Base-by-base conservation (phyloP, 2,888 invertebrate species). In the Drosophila birchii region DNA sequence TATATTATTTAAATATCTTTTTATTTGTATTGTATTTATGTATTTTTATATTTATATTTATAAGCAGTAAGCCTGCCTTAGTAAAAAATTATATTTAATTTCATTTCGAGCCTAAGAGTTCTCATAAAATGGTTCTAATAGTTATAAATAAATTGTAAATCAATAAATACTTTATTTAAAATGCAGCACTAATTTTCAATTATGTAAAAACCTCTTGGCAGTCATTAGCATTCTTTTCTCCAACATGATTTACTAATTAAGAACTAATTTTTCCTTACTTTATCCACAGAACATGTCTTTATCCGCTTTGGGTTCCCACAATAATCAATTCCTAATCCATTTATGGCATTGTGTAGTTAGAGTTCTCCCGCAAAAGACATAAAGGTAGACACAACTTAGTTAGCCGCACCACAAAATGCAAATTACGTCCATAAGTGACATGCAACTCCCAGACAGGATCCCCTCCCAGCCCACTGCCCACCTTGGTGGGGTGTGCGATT, bases 371-470 rank as follows among this genome's bases (percentile, higher is more conserved):
- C 14, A 47, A 34, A 55, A 41, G 67, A 68, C 47, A 23, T 38
- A 9, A 8, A 54, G 54, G 53, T 32, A 60, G 56, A 39, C 60
- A 34, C 18, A 34, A 47, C 36, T 39, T 49, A 36, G 69, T 36
- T 56, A 34, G 57, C 36, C 41, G 45, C 67, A 20, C 26, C 49
- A 29, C 38, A 49, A 69, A 69, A 68, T 68, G 67, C 57, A 68
- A 68, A 68, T 68, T 49, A 16, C 56, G 36, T 56, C 57, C 49
- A 68, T 20, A 39, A 38, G 69, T 56, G 49, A 66, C 64, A 66
- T 44, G 57, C 20, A 49, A 69, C 69, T 70, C 71, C 53, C 56
- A 45, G 68, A 67, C 68, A 68, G 55, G 68, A 67, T 67, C 23
- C 32, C 38, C 29, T 29, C 29, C 54, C 39, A 5, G 26, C 5